phyloP scores from a whole-genome alignment of 1,140 invertebrate genomes.

The Helicoverpa zea region DNA sequence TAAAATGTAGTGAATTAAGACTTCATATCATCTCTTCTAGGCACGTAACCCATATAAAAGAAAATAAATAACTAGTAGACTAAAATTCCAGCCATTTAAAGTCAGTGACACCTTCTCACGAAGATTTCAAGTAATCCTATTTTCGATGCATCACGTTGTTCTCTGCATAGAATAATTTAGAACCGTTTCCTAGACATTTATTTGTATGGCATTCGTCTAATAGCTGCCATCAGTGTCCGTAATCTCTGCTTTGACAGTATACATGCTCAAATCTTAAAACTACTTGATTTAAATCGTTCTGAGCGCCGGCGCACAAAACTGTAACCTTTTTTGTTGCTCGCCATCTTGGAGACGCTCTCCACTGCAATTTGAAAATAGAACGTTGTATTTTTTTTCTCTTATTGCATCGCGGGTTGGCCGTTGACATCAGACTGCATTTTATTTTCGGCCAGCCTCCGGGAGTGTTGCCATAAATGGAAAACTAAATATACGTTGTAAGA shows the following conservation, averaged over 20 bases:
- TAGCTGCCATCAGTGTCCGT: not conserved
- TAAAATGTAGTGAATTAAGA: not conserved
- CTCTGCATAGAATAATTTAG: conserved; percentile 33
- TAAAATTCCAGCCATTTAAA: conserved; percentile 11
- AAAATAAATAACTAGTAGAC: not conserved
- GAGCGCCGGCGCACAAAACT: conserved; percentile 51
- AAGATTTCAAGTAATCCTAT: conserved; percentile 32
- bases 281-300: conserved; percentile 43
- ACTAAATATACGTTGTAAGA: conserved; percentile 51
- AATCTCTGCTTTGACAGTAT: conserved; percentile 22
- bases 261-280: conserved; percentile 2
- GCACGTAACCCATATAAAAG: not conserved
- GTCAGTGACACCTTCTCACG: conserved; percentile 3
- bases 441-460: conserved; percentile 76
- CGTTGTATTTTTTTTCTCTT: conserved; percentile 69
- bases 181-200: conserved; percentile 29
- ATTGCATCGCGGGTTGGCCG: conserved; percentile 75
- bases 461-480: conserved; percentile 70
- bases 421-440: conserved; percentile 76
- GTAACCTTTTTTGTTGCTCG: conserved; percentile 68
- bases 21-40: not conserved
- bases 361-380: conserved; percentile 81
- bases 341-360: conserved; percentile 62
- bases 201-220: conserved; percentile 23
- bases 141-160: conserved; percentile 39